Evolutionary conservation across 2,888 invertebrate genomes (phyloP), one percentile per base, ranked within the genome.

Genomic region (Agonopterix alstromeriana): DNA sequence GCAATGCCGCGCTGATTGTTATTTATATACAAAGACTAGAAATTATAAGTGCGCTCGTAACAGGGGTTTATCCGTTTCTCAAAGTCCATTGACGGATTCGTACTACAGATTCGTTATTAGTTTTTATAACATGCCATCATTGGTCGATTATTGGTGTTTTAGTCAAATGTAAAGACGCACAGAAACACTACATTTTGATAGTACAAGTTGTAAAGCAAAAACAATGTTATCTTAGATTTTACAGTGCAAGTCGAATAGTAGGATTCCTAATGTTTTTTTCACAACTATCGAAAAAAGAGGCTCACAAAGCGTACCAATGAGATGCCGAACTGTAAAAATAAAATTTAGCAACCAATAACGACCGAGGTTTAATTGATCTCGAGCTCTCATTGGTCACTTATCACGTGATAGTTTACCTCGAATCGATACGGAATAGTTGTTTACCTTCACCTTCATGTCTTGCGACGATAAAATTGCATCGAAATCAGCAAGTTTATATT

Each of bases 1-100:
- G 66, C 67, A 61, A 67, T 56, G 70, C 69, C 70, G 67, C 70
- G 68, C 73, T 72, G 70, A 71, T 69, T 72, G 66, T 60, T 57
- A 61, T 55, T 57, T 63, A 63, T 53, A 64, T 65, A 58, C 56
- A 65, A 60, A 63, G 59, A 67, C 61, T 58, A 59, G 56, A 51
- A 53, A 52, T 52, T 56, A 51, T 56, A 52, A 62, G 63, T 46
- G 42, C 42, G 46, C 10, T 47, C 35, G 10, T 45, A 44, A 27
- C 27, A 27, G 27, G 27, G 27, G 27, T 27, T 5, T 27, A 27
- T 27, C 27, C 27, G 27, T 27, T 27, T 27, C 27, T 27, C 27
- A 27, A 27, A 27, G 27, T 27, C 27, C 27, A 27, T 27, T 27
- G 27, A 27, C 27, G 27, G 27, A 27, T 27, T 27, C 27, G 27